Base-by-base conservation (phyloP, 2,888 invertebrate genomes). In the Gastrophysa polygoni region DNA sequence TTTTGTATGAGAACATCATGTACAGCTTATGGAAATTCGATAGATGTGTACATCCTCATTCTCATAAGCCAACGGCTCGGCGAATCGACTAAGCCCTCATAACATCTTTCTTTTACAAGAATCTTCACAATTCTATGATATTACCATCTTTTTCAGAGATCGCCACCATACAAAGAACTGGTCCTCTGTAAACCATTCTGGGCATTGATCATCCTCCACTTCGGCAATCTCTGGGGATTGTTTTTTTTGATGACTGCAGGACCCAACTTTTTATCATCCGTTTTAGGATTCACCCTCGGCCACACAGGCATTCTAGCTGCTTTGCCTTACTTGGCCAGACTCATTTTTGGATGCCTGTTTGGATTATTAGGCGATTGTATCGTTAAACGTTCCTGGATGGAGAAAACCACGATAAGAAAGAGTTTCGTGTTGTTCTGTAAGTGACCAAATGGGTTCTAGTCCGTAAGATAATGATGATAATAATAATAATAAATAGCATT, bases 181-280 rank as follows among this genome's bases (percentile, higher is more conserved):
- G 65, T 87, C 14, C 78, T 85, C 1, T 91, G 91, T 0, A 67
- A 90, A 49, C 91, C 91, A 14, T 91, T 91, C 78, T 82, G 89
- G 80, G 87, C 89, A 0, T 83, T 92, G 73, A 71, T 84, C 8
- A 71, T 89, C 1, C 82, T 90, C 20, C 92, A 92, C 72, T 91
- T 89, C 72, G 92, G 92, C 38, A 92, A 90, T 74, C 81, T 91
- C 61, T 92, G 91, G 88, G 89, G 92, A 1, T 77, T 92, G 24
- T 91, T 89, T 78, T 90, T 92, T 75, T 85, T 91, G 51, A 86
- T 91, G 81, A 91, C 90, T 0, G 89, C 89, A 34, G 90, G 91
- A 47, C 91, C 91, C 5, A 88, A 90, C 71, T 92, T 89, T 75
- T 84, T 92, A 73, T 89, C 90, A 44, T 89, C 88, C 70, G 85